Conservation (phyloP, 2,797 vertebrate genomes). For the Chromis chromis region DNA sequence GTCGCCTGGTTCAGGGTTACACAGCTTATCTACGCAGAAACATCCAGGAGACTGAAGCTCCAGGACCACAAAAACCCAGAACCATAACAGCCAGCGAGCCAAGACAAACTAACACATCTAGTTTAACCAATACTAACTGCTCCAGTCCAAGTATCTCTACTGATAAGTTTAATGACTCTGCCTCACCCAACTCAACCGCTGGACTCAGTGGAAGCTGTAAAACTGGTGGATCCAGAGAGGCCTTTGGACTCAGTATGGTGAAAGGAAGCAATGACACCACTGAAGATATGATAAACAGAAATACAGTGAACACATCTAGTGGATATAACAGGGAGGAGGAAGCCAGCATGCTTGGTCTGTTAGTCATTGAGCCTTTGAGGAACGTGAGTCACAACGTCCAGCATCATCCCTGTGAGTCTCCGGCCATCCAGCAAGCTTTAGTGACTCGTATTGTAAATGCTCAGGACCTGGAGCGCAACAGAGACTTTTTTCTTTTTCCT, state of each 20-base stretch:
- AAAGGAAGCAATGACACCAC: not conserved
- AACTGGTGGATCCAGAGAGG: slow-evolving; percentile 3
- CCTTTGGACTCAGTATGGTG: slow-evolving; percentile 3
- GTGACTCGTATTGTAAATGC: slow-evolving; percentile 61
- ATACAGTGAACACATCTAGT: not conserved
- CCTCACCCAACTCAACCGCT: not conserved
- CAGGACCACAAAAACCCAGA: not conserved
- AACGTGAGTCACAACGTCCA: slow-evolving; percentile 71
- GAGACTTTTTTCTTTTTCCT: slow-evolving; percentile 62
- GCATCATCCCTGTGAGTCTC: slow-evolving; percentile 74
- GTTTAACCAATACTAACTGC: slow-evolving; percentile 19
- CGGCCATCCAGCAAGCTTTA: slow-evolving; percentile 71
- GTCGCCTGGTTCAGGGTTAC: slow-evolving; percentile 64
- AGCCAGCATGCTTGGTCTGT: slow-evolving; percentile 36
- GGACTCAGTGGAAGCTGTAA: not conserved
- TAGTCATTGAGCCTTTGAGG: slow-evolving; percentile 68
- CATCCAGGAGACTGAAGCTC: slow-evolving; percentile 61
- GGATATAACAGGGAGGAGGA: not conserved
- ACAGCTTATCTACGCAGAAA: slow-evolving; percentile 64
- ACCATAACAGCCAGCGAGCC: not conserved
- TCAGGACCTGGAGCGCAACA: slow-evolving; percentile 68
- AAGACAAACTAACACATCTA: slow-evolving; percentile 2
- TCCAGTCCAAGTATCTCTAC: not conserved
- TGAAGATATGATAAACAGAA: not conserved
- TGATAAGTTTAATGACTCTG: slow-evolving; percentile 15